Evolutionary conservation across 2,888 invertebrate genomes (phyloP).

Genomic region (Pinctada fucata): DNA sequence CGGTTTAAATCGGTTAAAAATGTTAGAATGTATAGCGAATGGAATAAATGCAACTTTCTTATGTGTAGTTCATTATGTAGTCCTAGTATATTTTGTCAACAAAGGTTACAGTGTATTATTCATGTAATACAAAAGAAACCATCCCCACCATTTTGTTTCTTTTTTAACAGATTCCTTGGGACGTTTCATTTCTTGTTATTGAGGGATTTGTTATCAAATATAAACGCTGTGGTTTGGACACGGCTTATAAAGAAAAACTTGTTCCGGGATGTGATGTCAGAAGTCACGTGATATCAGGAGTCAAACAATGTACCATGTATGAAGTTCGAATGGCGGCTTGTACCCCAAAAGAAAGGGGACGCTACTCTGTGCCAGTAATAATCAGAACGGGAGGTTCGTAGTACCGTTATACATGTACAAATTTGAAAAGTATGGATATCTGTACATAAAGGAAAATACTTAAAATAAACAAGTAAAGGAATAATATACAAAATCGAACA

Average conservation of each 20-base stretch:
- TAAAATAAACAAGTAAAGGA: no score
- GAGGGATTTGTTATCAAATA: slow-evolving; percentile 35
- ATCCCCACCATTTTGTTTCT: not conserved
- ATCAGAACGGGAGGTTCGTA: slow-evolving; percentile 36
- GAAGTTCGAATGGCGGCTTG: slow-evolving; percentile 38
- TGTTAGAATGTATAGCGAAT: no score
- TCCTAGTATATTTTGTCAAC: no score
- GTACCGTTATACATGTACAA: not conserved
- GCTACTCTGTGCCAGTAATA: slow-evolving; percentile 32
- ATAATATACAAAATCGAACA: no score
- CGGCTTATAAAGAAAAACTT: slow-evolving; percentile 34
- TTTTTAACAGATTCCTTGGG: slow-evolving; percentile 25
- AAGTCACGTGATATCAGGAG: slow-evolving; percentile 30
- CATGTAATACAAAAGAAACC: no score
- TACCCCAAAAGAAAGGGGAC: slow-evolving; percentile 26
- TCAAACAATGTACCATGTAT: slow-evolving; percentile 31
- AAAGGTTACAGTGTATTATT: no score
- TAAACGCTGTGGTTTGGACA: slow-evolving; percentile 33
- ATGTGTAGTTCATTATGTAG: no score
- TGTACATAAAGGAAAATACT: no score
- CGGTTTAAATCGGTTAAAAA: no score
- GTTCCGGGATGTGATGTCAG: slow-evolving; percentile 33
- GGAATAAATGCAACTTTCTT: no score
- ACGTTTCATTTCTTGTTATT: slow-evolving; percentile 30
- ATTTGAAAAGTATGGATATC: no score